A percentile compares a stretch with the other conserved stretches of the same genome.
These are phyloP conservation scores for Miopithecus talapoin DNA, from an alignment of 2,797 vertebrate genomes.

Conservation along the genomic window DNA sequence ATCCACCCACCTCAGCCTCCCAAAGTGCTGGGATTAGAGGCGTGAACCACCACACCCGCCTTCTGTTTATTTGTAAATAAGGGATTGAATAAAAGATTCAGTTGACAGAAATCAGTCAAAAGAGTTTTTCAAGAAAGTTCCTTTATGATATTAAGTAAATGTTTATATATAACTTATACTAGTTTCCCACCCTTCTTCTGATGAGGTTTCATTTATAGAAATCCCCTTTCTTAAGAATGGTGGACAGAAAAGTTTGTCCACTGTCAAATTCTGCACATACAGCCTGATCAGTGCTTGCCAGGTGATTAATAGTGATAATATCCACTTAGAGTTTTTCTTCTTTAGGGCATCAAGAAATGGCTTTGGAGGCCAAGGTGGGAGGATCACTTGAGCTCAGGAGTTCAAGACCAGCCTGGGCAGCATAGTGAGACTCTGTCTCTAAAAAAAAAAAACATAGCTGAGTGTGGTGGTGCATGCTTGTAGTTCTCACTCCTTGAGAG, in stretches of 20 bases:
- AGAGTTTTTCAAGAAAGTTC: neutral
- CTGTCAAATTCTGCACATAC: neutral
- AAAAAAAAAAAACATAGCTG: no score
- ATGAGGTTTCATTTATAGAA: slow-evolving; percentile 8
- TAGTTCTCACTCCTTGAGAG: no score
- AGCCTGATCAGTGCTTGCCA: neutral
- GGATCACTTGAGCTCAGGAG: no score
- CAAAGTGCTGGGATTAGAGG: no score
- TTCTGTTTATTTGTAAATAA: slow-evolving; percentile 1
- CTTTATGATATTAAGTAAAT: neutral
- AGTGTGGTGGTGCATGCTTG: no score
- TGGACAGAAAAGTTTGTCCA: neutral
- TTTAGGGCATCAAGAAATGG: neutral
- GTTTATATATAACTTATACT: neutral
- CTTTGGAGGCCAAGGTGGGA: no score
- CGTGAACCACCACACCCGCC: no score
- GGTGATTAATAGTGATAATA: neutral
- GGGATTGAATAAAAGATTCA: neutral
- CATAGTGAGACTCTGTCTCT: no score
- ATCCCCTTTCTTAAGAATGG: neutral
- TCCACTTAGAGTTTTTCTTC: neutral
- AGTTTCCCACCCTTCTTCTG: neutral
- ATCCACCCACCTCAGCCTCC: no score
- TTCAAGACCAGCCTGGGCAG: no score
- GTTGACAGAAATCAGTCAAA: neutral